Evolutionary conservation across 1,140 invertebrate species (phyloP).

Genomic region (Pristionchus pacificus): DNA sequence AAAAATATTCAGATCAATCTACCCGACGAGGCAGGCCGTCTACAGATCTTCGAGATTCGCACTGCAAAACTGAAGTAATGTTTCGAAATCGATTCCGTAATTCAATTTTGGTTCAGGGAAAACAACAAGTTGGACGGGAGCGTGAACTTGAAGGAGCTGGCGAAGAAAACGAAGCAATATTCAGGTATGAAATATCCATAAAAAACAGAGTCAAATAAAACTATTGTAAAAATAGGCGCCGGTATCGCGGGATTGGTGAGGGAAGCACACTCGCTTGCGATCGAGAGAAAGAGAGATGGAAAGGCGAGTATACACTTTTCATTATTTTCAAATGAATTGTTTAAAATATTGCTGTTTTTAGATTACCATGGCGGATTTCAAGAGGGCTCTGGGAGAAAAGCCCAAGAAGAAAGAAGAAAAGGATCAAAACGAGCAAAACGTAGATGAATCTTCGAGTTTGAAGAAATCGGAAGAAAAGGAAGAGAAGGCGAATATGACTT

Average conservation of each 20-base stretch:
- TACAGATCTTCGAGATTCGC: conserved; percentile 94
- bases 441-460: too few species aligned
- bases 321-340: too few species aligned
- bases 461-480: too few species aligned
- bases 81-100: neutral
- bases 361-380: too few species aligned
- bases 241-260: conserved; percentile 97
- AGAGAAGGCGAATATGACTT: too few species aligned
- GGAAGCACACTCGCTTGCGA: conserved; percentile 93
- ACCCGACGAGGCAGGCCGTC: conserved; percentile 84
- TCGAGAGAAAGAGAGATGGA: conserved; percentile 91
- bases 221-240: conserved; percentile 64
- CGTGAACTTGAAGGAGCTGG: conserved; percentile 82
- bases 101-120: conserved; percentile 64
- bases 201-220: neutral
- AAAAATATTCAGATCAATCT: conserved; percentile 70
- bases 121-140: conserved; percentile 83
- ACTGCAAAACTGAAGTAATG: conserved; percentile 75
- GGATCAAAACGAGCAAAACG: too few species aligned
- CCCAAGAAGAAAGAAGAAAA: too few species aligned
- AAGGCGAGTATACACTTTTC: too few species aligned
- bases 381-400: too few species aligned
- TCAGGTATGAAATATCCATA: conserved; percentile 64
- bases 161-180: conserved; percentile 89
- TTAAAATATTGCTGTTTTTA: too few species aligned